Evolutionary conservation across 1,140 invertebrate species (phyloP).

Genomic region (Wiebesia pumilae): DNA sequence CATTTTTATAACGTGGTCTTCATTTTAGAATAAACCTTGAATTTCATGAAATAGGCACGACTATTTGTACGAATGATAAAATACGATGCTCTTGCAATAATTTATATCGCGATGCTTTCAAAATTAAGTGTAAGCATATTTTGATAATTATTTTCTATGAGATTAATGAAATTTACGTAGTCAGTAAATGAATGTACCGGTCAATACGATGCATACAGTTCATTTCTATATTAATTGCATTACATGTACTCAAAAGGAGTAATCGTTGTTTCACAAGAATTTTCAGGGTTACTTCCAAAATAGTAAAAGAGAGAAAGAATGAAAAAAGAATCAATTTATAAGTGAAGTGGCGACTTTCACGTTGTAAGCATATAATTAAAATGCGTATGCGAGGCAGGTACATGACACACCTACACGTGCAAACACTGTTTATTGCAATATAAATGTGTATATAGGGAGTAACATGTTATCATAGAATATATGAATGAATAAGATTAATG

Average conservation of each 20-base stretch:
- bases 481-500: slow-evolving; percentile 68
- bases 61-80: background rate
- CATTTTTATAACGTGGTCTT: too few species aligned
- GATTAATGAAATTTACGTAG: too few species aligned
- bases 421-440: slow-evolving; percentile 72
- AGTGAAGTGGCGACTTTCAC: slow-evolving; percentile 47
- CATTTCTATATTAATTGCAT: background rate
- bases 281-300: slow-evolving; percentile 46
- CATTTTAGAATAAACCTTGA: too few species aligned
- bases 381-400: slow-evolving; percentile 44
- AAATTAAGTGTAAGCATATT: background rate
- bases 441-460: slow-evolving; percentile 74
- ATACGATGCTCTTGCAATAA: background rate
- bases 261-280: background rate
- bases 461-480: slow-evolving; percentile 65
- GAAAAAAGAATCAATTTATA: slow-evolving; percentile 32
- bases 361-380: slow-evolving; percentile 44
- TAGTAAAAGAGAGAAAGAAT: slow-evolving; percentile 28
- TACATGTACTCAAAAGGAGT: background rate
- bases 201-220: background rate
- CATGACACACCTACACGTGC: slow-evolving; percentile 54
- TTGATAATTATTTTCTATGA: too few species aligned
- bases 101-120: background rate
- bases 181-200: background rate
- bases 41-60: background rate